Conservation (phyloP, 2,113 vertebrate species). For the Microcebus murinus region DNA sequence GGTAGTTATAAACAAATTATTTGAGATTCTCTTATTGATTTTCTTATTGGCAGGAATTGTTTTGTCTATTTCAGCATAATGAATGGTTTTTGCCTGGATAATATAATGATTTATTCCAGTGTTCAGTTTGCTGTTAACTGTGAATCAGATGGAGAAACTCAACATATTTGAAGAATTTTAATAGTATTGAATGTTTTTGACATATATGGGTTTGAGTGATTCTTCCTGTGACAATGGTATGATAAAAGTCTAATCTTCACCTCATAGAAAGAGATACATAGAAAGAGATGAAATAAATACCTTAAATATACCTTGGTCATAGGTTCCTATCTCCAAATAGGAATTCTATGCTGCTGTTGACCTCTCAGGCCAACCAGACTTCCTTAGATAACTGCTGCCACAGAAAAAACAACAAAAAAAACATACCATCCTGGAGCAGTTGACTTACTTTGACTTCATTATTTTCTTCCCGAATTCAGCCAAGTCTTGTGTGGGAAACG, state of each 20-base stretch:
- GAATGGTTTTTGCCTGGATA: background rate
- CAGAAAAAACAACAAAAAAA: background rate
- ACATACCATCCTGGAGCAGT: background rate
- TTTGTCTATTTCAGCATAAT: background rate
- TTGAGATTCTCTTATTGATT: background rate
- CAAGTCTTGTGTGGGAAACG: background rate
- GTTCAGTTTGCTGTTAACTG: background rate
- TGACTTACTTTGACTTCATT: background rate
- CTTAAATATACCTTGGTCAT: background rate
- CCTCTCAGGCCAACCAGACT: background rate
- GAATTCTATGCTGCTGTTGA: rapidly evolving
- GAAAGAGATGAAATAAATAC: background rate
- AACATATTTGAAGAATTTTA: background rate
- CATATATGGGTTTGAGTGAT: background rate
- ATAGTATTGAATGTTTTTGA: background rate
- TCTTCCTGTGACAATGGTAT: background rate
- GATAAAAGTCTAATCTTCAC: background rate
- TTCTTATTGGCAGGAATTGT: background rate
- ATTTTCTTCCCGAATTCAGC: background rate
- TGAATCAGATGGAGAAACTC: background rate
- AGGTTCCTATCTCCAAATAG: background rate
- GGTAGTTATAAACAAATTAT: background rate
- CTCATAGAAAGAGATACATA: background rate
- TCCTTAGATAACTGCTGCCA: background rate
- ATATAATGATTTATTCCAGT: background rate